Conservation (phyloP, 2,797 vertebrate species). For the Tragelaphus eurycerus region DNA sequence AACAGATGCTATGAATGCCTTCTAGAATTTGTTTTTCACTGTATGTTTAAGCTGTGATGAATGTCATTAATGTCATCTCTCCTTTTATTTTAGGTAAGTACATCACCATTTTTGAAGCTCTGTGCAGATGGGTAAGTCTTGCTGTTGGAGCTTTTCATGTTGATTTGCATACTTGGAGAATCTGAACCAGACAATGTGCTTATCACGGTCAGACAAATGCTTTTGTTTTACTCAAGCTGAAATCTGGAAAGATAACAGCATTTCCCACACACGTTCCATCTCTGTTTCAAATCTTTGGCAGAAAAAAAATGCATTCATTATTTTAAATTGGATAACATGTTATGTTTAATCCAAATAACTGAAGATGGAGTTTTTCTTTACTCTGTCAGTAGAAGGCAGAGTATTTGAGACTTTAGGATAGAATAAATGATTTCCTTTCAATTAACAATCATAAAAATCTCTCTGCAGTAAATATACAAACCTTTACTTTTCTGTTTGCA, state of each 20-base stretch:
- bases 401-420: not conserved
- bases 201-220: not conserved
- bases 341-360: constrained; percentile 41
- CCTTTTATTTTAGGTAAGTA: constrained; percentile 83
- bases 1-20: constrained; percentile 42
- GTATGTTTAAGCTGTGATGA: not conserved
- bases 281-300: constrained; percentile 29
- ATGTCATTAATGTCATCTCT: constrained; percentile 70
- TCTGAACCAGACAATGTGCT: not conserved
- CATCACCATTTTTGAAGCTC: constrained; percentile 72
- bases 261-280: not conserved
- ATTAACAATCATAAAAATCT: constrained; percentile 2
- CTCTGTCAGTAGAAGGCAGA: not conserved
- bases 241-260: not conserved
- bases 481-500: constrained; percentile 5
- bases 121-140: constrained; percentile 77
- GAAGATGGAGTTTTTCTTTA: not conserved
- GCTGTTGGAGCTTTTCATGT: constrained; percentile 14
- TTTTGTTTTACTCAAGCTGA: constrained; percentile 13
- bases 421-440: not conserved
- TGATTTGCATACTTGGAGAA: constrained; percentile 46
- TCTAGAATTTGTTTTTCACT: constrained; percentile 50
- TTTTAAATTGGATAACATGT: constrained; percentile 41
- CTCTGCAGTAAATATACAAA: not conserved
- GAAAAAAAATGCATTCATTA: constrained; percentile 2